Base-by-base conservation (phyloP, 2,888 invertebrate species). In the Alcis repandata region DNA sequence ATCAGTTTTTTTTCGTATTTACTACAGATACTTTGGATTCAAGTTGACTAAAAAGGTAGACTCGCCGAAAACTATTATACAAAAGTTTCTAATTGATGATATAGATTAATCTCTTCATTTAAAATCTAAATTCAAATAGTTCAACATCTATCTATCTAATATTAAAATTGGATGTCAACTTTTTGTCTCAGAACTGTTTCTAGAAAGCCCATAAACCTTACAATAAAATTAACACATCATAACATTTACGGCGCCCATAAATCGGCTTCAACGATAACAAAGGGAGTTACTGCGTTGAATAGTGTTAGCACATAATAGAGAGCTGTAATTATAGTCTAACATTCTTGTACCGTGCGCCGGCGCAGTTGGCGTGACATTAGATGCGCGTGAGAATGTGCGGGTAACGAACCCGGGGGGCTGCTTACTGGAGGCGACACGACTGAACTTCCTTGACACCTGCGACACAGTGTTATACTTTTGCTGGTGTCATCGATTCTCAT, bases 341-440 rank as follows among this genome's bases (percentile, higher is more conserved):
- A 48, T 58, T 58, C 48, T 48, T 48, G 48, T 41, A 48, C 51
- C 56, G 45, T 79, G 78, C 82, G 83, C 80, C 72, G 74, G 69
- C 83, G 83, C 80, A 78, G 73, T 68, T 71, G 68, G 73, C 78
- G 75, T 82, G 83, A 85, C 83, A 85, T 84, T 82, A 84, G 84
- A 84, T 83, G 84, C 83, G 82, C 82, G 87, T 84, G 85, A 83
- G 86, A 83, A 83, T 79, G 52, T 13, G 73, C 84, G 90, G 90
- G 79, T 89, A 90, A 85, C 87, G 90, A 90, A 89, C 90, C 75
- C 86, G 71, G 60, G 66, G 76, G 73, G 67, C 72, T 76, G 84
- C 86, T 88, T 89, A 88, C 88, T 88, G 86, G 85, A 74, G 84
- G 77, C 57, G 45, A 33, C n/a, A 20, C 48, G 48, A 15, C 48